Conservation (phyloP, 37 sponge, comb jelly and placozoan species). For the Ianthella basta region DNA sequence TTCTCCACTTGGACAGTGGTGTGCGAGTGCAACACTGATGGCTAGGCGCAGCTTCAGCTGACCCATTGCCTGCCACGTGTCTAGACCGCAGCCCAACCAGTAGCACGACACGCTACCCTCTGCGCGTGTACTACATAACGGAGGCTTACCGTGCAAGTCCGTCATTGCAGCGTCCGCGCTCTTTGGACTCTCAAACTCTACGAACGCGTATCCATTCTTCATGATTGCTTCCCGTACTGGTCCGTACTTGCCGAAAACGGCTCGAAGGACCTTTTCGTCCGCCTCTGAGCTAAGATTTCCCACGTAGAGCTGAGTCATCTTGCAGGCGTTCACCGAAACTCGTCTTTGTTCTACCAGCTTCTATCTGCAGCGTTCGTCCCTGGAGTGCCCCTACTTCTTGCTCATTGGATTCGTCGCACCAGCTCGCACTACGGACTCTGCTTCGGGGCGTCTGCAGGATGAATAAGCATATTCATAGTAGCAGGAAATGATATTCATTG, state of each 20-base stretch:
- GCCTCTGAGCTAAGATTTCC: constrained; percentile 87
- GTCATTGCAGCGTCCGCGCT: constrained; percentile 68
- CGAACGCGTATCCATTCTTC: constrained; percentile 93
- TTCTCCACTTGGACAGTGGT: no score
- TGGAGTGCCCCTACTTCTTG: no score
- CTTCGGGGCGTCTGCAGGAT: no score
- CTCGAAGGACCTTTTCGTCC: constrained; percentile 73
- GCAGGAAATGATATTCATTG: no score
- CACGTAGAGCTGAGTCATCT: constrained; percentile 90
- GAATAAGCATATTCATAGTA: no score
- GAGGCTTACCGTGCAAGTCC: constrained; percentile 77
- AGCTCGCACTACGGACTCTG: no score
- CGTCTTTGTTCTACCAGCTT: not conserved
- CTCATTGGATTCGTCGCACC: no score
- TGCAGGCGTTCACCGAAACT: not conserved
- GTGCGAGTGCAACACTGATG: no score
- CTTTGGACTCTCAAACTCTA: constrained; percentile 70
- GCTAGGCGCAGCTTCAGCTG: no score
- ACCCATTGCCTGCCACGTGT: no score
- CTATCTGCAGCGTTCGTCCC: not conserved
- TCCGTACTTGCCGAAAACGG: constrained; percentile 80
- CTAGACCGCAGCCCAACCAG: no score
- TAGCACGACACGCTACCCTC: no score
- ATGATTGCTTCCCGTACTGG: constrained; percentile 74
- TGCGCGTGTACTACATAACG: not conserved